These are phyloP conservation scores for Ceratoteleas bidentatus DNA, from an alignment of 1,140 invertebrate genomes.

Conservation along the genomic window DNA sequence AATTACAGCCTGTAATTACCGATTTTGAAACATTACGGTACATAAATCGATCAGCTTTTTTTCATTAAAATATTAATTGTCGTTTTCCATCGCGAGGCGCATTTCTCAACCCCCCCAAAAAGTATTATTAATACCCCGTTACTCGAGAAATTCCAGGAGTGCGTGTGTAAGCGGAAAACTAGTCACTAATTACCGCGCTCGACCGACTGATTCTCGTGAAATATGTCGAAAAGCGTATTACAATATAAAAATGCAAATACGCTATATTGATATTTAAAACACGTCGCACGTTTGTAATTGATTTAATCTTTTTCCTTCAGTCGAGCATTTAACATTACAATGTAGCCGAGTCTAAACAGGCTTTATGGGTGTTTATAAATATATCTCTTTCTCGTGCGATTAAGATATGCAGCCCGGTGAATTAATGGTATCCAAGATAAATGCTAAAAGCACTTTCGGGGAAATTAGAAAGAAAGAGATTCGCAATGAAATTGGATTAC, in stretches of 20 bases:
- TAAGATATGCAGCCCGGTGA: constrained; percentile 64
- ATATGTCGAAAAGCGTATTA: constrained; percentile 13
- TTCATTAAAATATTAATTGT: constrained; percentile 31
- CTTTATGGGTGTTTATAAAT: constrained; percentile 70
- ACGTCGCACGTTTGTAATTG: constrained; percentile 46
- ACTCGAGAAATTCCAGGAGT: constrained; percentile 27
- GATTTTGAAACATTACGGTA: constrained; percentile 32
- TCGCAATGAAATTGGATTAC: constrained; percentile 58
- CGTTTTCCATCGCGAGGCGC: neutral
- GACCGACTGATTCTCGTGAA: constrained; percentile 10
- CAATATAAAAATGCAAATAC: constrained; percentile 28
- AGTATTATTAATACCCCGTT: neutral
- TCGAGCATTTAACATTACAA: constrained; percentile 59
- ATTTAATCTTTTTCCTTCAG: constrained; percentile 55
- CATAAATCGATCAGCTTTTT: constrained; percentile 8
- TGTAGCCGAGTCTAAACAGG: constrained; percentile 60
- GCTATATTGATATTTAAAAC: constrained; percentile 36
- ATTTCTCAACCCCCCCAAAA: neutral
- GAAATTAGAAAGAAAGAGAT: constrained; percentile 68
- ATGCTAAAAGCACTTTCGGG: constrained; percentile 72
- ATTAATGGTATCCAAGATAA: constrained; percentile 72
- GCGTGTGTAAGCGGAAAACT: constrained; percentile 8
- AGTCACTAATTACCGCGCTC: constrained; percentile 5
- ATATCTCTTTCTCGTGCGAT: constrained; percentile 60
- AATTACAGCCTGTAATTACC: constrained; percentile 42